These are phyloP conservation scores for Columba livia DNA, from an alignment of 2,113 vertebrate species.

Conservation along the genomic window DNA sequence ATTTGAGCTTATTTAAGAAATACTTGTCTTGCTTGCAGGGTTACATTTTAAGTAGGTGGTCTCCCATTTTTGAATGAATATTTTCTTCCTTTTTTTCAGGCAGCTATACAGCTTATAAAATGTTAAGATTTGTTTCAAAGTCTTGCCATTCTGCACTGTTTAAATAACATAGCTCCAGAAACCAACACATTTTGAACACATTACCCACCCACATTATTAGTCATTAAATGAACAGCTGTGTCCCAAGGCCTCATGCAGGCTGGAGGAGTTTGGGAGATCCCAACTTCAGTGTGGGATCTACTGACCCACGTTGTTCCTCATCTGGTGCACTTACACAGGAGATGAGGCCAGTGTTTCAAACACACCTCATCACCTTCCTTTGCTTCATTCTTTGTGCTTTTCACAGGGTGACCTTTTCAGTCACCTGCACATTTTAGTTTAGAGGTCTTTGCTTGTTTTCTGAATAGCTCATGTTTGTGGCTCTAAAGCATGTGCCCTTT, in stretches of 20 bases:
- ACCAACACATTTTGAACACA: slow-evolving; percentile 60
- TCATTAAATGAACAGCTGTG: slow-evolving; percentile 52
- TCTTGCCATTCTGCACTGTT: slow-evolving; percentile 32
- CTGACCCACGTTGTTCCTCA: slow-evolving; percentile 14
- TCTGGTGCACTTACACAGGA: neutral
- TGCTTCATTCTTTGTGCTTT: slow-evolving; percentile 37
- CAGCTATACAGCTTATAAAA: slow-evolving; percentile 72
- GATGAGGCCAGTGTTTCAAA: neutral
- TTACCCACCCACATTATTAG: slow-evolving; percentile 17
- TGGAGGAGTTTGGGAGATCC: neutral
- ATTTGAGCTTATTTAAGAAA: slow-evolving; percentile 66
- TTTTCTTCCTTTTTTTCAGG: slow-evolving; percentile 64
- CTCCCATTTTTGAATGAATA: slow-evolving; percentile 69
- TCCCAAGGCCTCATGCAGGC: neutral
- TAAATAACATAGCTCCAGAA: slow-evolving; percentile 48
- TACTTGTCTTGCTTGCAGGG: slow-evolving; percentile 64
- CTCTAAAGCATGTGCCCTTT: slow-evolving; percentile 43
- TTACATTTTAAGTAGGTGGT: slow-evolving; percentile 74
- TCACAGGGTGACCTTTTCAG: neutral
- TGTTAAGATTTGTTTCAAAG: slow-evolving; percentile 57
- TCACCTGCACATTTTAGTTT: slow-evolving; percentile 47
- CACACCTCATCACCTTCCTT: slow-evolving; percentile 30
- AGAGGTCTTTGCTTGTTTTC: slow-evolving; percentile 51
- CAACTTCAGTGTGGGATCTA: neutral
- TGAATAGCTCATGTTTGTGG: slow-evolving; percentile 33